Evolutionary conservation across 2,888 invertebrate genomes (phyloP), one percentile per base, ranked within the genome.

Genomic region (Dasypolia templi): DNA sequence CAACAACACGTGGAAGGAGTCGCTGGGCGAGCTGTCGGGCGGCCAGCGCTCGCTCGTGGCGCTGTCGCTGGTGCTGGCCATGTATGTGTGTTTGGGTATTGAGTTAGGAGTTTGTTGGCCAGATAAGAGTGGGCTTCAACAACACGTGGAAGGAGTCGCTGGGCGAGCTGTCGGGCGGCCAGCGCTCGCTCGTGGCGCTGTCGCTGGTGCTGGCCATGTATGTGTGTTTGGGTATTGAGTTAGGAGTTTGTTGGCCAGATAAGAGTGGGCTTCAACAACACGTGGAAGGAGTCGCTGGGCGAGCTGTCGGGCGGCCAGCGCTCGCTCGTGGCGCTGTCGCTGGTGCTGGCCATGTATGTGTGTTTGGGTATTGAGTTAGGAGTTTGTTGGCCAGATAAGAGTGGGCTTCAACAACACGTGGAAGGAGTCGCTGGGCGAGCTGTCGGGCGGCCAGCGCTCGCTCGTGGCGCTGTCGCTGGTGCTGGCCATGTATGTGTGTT

Each of bases 291-390:
- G 82, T 99, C 99, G 5, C 97, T 99, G 74, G 98, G 98, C 76
- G 99, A 99, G 96, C 96, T 99, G 86, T 99, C 99, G 79, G 99
- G 99, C 77, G 99, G 99, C 0, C 99, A 99, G 95, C 97, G 99
- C 87, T 99, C 99, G 14, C 97, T 99, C 78, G 99, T 99, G 61
- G 99, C 99, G 4, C 97, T 99, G 70, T 99, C 99, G 1, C 97
- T 99, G 75, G 99, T 99, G 88, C 97, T 99, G 88, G 98, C 99
- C 58, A 98, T 99, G 98, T n/a, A n/a, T n/a, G n/a, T n/a, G n/a
- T 12, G 22, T 19, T 56, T 53, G 3, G 44, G 7, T 58, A 49
- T 39, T 11, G 4, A 58, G 17, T 19, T 6, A 0, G 5, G 1
- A 17, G 3, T 2, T 3, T 17, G 0, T 9, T 0, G 11, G 7